A percentile compares a stretch with the other conserved stretches of the same genome.
phyloP scores from a whole-genome alignment of 1,140 invertebrate species.

The Cardiocondyla obscurior region DNA sequence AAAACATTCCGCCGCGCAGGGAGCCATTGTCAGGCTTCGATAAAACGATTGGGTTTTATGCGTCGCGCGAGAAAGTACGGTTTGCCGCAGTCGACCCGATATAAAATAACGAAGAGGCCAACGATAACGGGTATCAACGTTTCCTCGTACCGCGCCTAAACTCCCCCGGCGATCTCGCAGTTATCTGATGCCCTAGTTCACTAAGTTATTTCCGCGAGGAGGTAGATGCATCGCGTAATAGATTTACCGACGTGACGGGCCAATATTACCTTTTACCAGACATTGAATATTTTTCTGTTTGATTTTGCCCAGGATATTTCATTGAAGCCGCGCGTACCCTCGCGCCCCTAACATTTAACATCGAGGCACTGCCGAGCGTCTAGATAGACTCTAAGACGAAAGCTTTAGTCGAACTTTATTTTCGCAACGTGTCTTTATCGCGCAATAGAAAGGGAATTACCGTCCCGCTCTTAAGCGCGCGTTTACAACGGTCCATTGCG shows the following conservation, averaged over 20 bases:
- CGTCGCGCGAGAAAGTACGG: not conserved
- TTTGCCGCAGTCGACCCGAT: not conserved
- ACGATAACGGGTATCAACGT: slow-evolving; percentile 64
- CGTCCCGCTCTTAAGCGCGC: not conserved
- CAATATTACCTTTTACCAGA: slow-evolving; percentile 12
- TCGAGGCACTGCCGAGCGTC: no score
- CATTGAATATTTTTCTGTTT: slow-evolving; percentile 26
- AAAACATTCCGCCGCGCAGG: not conserved
- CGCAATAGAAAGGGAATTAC: not conserved
- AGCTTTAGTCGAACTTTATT: not conserved
- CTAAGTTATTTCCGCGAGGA: slow-evolving; percentile 67
- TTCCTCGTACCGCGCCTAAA: slow-evolving; percentile 57
- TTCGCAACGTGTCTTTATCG: not conserved
- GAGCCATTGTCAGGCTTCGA: slow-evolving; percentile 20
- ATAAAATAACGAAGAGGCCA: slow-evolving; percentile 53
- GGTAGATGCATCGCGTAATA: slow-evolving; percentile 67
- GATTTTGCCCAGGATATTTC: not conserved
- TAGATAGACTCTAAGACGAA: not conserved
- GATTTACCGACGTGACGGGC: slow-evolving; percentile 63
- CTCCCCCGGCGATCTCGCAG: slow-evolving; percentile 51
- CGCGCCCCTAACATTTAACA: not conserved
- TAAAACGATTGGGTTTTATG: slow-evolving; percentile 19
- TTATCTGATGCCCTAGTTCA: slow-evolving; percentile 75
- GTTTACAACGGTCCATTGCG: not conserved
- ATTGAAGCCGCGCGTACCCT: not conserved